Conservation (phyloP, 2,113 vertebrate species). For the Carassius carassius region DNA sequence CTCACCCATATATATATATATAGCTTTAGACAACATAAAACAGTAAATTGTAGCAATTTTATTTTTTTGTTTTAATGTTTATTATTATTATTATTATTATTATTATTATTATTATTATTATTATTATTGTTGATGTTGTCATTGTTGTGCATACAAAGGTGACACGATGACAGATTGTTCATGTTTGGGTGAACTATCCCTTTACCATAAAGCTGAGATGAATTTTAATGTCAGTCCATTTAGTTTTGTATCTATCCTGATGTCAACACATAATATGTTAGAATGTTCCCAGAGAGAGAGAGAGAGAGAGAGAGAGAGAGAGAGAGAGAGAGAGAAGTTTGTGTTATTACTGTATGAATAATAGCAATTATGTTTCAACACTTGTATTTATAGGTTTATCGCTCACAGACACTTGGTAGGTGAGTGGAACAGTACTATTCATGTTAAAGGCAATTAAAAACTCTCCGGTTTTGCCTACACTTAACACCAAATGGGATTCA, state of each 20-base stretch:
- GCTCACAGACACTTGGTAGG: not conserved
- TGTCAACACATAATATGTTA: not conserved
- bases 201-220: not conserved
- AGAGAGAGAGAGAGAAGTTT: not conserved
- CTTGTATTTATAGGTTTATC: not conserved
- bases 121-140: no score
- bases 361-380: not conserved
- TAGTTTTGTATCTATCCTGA: not conserved
- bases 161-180: no score
- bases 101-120: no score
- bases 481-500: constrained; percentile 24
- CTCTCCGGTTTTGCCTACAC: not conserved
- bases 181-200: no score
- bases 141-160: no score
- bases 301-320: no score
- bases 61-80: no score
- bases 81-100: no score
- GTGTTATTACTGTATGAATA: not conserved
- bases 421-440: not conserved
- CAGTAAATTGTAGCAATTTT: no score
- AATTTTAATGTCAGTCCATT: not conserved
- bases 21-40: no score
- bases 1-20: not conserved
- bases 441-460: not conserved
- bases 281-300: not conserved